A percentile compares a stretch with the other conserved stretches of the same genome.
phyloP scores from a whole-genome alignment of 2,797 vertebrate species.

The Vireo griseus region DNA sequence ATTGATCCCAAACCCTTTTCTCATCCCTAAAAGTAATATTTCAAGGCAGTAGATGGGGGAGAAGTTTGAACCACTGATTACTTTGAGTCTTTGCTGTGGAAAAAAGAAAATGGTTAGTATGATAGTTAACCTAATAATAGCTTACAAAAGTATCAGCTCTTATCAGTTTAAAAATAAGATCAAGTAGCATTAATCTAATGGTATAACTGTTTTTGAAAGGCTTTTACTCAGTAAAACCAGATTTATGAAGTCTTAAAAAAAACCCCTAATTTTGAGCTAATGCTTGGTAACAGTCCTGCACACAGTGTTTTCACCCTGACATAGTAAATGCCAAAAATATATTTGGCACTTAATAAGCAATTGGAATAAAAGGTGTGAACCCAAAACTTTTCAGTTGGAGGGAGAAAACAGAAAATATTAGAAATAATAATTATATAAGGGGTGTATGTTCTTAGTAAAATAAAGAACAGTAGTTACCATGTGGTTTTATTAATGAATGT shows the following conservation, averaged over 20 bases:
- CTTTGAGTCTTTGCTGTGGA: neutral
- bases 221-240: neutral
- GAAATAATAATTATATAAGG: neutral
- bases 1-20: neutral
- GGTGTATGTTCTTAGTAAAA: neutral
- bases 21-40: neutral
- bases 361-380: neutral
- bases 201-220: neutral
- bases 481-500: neutral
- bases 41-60: neutral
- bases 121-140: neutral
- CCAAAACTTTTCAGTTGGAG: neutral
- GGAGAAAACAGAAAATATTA: neutral
- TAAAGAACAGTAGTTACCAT: neutral
- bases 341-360: neutral
- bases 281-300: neutral
- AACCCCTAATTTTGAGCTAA: neutral
- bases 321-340: neutral
- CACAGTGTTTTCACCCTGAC: neutral
- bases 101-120: neutral
- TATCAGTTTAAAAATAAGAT: neutral
- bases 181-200: neutral
- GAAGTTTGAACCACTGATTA: neutral
- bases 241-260: neutral
- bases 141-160: neutral